Evolutionary conservation across 1,140 invertebrate species (phyloP).

Genomic region (Campodea augens): DNA sequence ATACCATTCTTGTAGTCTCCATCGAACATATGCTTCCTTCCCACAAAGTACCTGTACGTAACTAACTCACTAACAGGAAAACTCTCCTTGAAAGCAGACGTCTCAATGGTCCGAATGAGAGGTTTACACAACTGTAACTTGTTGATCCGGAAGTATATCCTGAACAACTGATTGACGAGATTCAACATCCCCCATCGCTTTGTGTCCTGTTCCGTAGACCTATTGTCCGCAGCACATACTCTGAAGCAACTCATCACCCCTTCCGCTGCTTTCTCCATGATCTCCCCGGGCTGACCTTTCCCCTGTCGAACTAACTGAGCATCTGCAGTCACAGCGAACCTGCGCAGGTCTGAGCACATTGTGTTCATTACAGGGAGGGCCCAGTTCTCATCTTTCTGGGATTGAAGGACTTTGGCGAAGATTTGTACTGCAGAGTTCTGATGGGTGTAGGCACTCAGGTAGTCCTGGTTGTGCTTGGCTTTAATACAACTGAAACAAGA

Average conservation of each 20-base stretch:
- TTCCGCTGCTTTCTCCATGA: conserved; percentile 84
- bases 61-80: conserved; percentile 69
- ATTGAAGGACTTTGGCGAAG: conserved; percentile 65
- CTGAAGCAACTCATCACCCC: conserved; percentile 84
- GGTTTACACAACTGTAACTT: conserved; percentile 93
- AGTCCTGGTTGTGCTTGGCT: conserved; percentile 41
- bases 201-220: conserved; percentile 66
- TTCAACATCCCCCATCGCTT: conserved; percentile 91
- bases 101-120: conserved; percentile 86
- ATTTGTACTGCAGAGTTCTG: conserved; percentile 58
- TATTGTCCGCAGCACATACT: conserved; percentile 86
- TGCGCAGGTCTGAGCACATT: conserved; percentile 68
- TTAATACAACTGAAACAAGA: conserved; percentile 34
- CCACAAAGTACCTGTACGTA: conserved; percentile 93
- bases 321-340: conserved; percentile 64
- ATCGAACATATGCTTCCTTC: conserved; percentile 94
- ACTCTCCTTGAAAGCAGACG: conserved; percentile 65
- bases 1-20: conserved; percentile 77
- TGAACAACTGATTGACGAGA: conserved; percentile 90
- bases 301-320: conserved; percentile 27
- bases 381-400: conserved; percentile 92
- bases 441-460: conserved; percentile 51
- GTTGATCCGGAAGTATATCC: conserved; percentile 94
- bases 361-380: conserved; percentile 73
- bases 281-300: conserved; percentile 39